Evolutionary conservation across 1,140 invertebrate genomes (phyloP), one percentile per base, ranked within the genome.

Genomic region (Battus philenor): DNA sequence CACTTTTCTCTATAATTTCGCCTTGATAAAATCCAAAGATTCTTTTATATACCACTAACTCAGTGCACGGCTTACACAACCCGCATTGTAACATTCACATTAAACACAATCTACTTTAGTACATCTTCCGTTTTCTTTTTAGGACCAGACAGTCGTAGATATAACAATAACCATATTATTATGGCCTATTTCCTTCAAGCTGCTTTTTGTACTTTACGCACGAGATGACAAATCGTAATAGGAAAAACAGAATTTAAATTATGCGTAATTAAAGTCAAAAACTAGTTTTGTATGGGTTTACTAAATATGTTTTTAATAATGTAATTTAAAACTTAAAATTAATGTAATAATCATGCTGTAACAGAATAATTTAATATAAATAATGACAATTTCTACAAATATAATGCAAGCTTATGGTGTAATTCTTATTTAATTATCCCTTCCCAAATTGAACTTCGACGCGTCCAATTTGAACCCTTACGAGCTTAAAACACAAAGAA

Each of bases 91-190:
- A 27, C 12, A 18, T 16, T 26, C 12, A 24, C 20, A 6, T 6
- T 11, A 36, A 22, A 17, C n/a, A 9, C 11, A 8, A 36, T 43
- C 48, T 17, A 41, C n/a, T n/a, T n/a, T n/a, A 20, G 45, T 56
- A 54, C 10, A 22, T 9, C 2, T 3, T 20, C 18, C 6, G 15
- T 20, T 45, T 38, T 43, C 33, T 16, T 44, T 55, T 48, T 33
- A 26, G 49, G 36, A 30, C 12, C 58, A 61, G 59, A 62, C 58
- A 54, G 52, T 48, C 58, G 54, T 61, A 67, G 56, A 59, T 74
- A 68, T 74, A 74, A 63, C 65, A 68, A 70, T 74, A 70, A 70
- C 61, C 66, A 70, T 74, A 68, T 68, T 66, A 68, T 70, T 74
- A 70, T 63, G 58, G 63, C 47, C 60, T 66, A 73, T 70, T 66